A percentile compares a stretch with the other conserved stretches of the same genome.
Conservation (phyloP, 2,888 invertebrate species). For the Trissoscelio sp. region DNA sequence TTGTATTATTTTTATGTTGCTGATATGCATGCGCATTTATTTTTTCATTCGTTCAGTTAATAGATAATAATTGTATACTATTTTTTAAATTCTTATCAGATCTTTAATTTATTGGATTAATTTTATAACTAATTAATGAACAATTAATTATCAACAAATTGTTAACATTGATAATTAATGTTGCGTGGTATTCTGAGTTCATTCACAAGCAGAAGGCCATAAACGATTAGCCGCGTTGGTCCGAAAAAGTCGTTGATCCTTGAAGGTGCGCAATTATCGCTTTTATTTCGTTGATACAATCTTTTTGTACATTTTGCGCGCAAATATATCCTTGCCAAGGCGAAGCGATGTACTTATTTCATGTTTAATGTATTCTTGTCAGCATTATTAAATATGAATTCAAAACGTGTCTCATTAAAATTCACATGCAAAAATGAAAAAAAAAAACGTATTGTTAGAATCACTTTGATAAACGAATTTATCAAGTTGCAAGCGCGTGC, state of each 20-base stretch:
- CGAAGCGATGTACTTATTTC: constrained; percentile 31
- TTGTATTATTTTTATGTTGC: constrained; percentile 7
- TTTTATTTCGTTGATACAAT: constrained; percentile 43
- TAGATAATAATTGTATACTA: too few species aligned
- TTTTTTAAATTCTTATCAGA: not conserved
- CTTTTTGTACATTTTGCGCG: constrained; percentile 51
- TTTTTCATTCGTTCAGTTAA: not conserved
- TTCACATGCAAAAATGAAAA: not conserved
- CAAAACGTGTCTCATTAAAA: constrained; percentile 14
- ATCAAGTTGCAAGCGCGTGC: constrained; percentile 11
- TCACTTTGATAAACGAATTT: not conserved
- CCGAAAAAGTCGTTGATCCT: constrained; percentile 72
- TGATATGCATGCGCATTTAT: too few species aligned
- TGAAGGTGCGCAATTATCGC: constrained; percentile 66
- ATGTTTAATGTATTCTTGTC: constrained; percentile 31
- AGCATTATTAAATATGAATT: constrained; percentile 30
- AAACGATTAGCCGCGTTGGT: constrained; percentile 54
- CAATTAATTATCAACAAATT: constrained; percentile 15
- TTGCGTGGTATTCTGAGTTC: constrained; percentile 48
- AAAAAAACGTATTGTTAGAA: not conserved
- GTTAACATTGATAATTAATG: constrained; percentile 60
- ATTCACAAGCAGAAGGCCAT: constrained; percentile 59
- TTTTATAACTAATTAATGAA: not conserved
- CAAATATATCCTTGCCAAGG: constrained; percentile 54
- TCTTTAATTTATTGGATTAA: not conserved